These are phyloP conservation scores for Stenotaenia linearis DNA, from an alignment of 2,888 invertebrate genomes.

Conservation along the genomic window DNA sequence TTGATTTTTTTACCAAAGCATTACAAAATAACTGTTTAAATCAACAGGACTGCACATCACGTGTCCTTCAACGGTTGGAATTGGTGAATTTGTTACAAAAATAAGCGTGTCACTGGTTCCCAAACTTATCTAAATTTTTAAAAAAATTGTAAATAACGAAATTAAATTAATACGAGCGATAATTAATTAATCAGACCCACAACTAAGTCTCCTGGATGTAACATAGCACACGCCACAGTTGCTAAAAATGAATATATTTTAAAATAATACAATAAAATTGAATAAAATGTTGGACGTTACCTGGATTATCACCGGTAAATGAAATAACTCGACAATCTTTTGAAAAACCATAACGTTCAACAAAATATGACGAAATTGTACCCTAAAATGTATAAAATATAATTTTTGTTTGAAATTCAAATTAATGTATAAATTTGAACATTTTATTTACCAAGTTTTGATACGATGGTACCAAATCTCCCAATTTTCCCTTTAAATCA, in stretches of 20 bases:
- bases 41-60: conserved; percentile 80
- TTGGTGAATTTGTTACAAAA: conserved; percentile 61
- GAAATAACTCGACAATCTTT: conserved; percentile 72
- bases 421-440: not conserved
- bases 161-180: not conserved
- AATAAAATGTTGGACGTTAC: conserved; percentile 51
- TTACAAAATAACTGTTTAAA: conserved; percentile 72
- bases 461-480: conserved; percentile 64
- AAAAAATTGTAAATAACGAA: not conserved
- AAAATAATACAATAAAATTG: conserved; percentile 24
- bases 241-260: conserved; percentile 40
- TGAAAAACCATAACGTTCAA: conserved; percentile 77
- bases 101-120: conserved; percentile 94
- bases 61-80: conserved; percentile 65
- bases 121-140: conserved; percentile 44
- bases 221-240: conserved; percentile 63
- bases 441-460: conserved; percentile 43
- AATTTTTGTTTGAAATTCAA: not conserved
- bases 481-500: conserved; percentile 66
- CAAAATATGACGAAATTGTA: conserved; percentile 68
- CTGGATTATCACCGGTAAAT: conserved; percentile 94
- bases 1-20: conserved; percentile 62
- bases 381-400: conserved; percentile 58
- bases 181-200: conserved; percentile 54
- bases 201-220: conserved; percentile 73